A percentile compares a stretch with the other conserved stretches of the same genome.
Evolutionary conservation across 2,113 vertebrate species (phyloP).

Genomic region (Mugil cephalus): DNA sequence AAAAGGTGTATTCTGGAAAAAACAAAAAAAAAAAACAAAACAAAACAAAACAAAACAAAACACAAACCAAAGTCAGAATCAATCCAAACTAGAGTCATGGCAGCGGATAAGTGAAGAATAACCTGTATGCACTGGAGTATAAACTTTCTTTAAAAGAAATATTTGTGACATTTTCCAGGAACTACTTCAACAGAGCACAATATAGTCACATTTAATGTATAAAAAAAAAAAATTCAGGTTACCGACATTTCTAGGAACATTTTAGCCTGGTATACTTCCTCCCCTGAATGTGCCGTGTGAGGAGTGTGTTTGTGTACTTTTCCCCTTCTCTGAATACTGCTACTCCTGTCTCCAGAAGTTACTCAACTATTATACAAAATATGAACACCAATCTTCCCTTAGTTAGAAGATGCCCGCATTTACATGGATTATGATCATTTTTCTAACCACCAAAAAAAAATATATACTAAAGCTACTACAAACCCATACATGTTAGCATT

Average conservation of each 20-base stretch:
- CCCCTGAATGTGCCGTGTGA: no score
- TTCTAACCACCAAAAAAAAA: constrained; percentile 1
- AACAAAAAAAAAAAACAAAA: no score
- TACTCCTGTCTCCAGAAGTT: no score
- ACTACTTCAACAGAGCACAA: constrained; percentile 52
- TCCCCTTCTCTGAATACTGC: no score
- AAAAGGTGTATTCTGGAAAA: not conserved
- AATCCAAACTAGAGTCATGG: not conserved
- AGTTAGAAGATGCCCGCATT: not conserved
- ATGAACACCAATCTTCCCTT: no score
- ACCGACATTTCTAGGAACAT: no score
- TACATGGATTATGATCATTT: not conserved
- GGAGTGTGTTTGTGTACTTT: no score
- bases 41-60: not conserved
- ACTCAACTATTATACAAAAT: no score
- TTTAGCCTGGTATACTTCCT: no score
- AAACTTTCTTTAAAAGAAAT: constrained; percentile 24
- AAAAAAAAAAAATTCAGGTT: no score
- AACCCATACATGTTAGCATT: constrained; percentile 24
- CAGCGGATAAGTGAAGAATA: not conserved
- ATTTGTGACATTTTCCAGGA: constrained; percentile 36
- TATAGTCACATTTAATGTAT: constrained; percentile 37
- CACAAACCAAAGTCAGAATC: not conserved
- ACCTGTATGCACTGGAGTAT: not conserved
- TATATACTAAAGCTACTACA: constrained; percentile 14